Base-by-base conservation (phyloP, 2,797 vertebrate species). In the Peromyscus aztecus region DNA sequence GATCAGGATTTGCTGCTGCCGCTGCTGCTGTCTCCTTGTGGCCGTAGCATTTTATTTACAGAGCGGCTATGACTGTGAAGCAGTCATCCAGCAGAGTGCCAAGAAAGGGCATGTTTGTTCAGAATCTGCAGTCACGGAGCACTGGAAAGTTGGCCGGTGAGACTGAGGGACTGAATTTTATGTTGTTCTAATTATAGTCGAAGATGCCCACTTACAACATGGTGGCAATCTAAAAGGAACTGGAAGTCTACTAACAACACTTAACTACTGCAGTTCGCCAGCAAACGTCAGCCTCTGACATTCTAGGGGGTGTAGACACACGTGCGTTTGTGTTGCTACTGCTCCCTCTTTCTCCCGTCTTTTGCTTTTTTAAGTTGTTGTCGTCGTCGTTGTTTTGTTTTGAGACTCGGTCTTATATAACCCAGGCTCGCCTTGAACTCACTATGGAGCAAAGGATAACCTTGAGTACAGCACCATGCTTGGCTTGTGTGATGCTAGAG, bases 251-350 rank as follows among this genome's bases (percentile, higher is more conserved):
- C 29, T 96, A 92, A 95, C 21, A 88, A 94, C 81, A 83, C 57
- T 94, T 96, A 96, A 97, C 94, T 40, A 95, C n/a, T 85, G 82
- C 78, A 91, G 49, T 85, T 80, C 83, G 82, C 78, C 93, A 93
- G 19, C 9, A 97, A 96, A 96, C 78, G n/a, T 49, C 40, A 95
- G 82, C 37, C 86, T 97, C 37, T 76, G 73, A 34, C 37, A 90
- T 95, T 55, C 81, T 52, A 73, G 0, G 29, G 9, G 31, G 46
- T 37, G 29, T n/a, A 24, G 37, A n/a, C n/a, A 24, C 49, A 43
- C 0, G 2, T 57, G 4, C 37, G 34, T 65, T 21, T 65, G 61
- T 46, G 46, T 29, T 69, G 21, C 16, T 24, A 8, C 4, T 34
- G 43, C 29, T 67, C 19, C 8, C 63, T 46, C 82, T 65, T 46